Base-by-base conservation (phyloP, 35 echinoderm and acorn worm genomes). In the Holothuria glaberrima region DNA sequence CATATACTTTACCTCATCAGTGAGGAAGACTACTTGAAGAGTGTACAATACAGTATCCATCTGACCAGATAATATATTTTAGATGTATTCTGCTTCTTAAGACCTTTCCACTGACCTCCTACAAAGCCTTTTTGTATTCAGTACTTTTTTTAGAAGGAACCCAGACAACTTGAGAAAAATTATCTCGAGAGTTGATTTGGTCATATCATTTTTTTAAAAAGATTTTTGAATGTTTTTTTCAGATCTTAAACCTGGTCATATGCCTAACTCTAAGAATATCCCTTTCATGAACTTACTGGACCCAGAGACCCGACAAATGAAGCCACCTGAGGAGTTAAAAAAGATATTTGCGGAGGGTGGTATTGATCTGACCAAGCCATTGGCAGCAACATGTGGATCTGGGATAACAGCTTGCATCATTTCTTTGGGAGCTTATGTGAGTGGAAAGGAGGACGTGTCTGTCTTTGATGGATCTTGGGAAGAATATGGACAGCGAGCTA, bases 381-480 rank as follows among this genome's bases (percentile, higher is more conserved):
- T 99, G 36, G 83, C 91, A 13, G 83, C 97, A 12, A 68, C 97
- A 38, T 99, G 97, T 59, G 89, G 91, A 6, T 89, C 83, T 20
- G 96, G 97, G 21, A 88, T 99, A 30, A 91, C 96, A 0, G 97
- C 93, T 12, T 99, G 97, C 57, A 54, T 92, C 58, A 72, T 93
- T 21, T 68, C 91, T 54, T 58, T 99, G 7, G 93, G 80, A 21
- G 97, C 93, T 6, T 61, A 91, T 33, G 1, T 93, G 29, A 60
- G 88, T 22, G 97, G 97, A 25, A 94, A 91, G 45, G 83, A 99
- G 3, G 91, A 95, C 27, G 80, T 92, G 12, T 58, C 54, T 10
- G 58, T 99, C 12, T 99, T 92, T 68, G 93, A 99, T 89, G 97
- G 97, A 24, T 92, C 97, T 0, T 99, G 97, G 97, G 93, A 95